Evolutionary conservation across 2,113 vertebrate genomes (phyloP), one percentile per base, ranked within the genome.

Genomic region (Procavia capensis): DNA sequence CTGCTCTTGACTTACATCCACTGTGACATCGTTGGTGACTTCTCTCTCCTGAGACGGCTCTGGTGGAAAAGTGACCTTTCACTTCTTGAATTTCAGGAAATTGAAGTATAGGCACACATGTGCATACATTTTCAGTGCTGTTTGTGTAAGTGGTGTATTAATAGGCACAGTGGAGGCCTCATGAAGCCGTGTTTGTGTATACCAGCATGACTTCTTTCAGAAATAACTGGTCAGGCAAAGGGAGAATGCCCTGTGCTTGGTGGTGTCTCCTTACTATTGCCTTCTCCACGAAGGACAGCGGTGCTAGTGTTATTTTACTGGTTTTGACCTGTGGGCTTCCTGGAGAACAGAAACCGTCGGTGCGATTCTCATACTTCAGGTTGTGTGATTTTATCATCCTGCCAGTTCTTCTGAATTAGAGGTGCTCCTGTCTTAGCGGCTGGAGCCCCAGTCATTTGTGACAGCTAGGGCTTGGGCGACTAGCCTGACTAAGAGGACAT

Each of bases 351-450:
- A 61, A 47, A 9, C 39, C 6, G 2, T 82, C 47, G 0, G 45
- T 19, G 22, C 0, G 45, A 8, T 29, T 85, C 7, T 0, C 78
- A 1, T 0, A 6, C 3, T 61, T 61, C n/a, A 72, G 22, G 6
- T 2, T 31, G 8, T 66, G 61, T 70, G 0, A 0, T 61, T 88
- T 88, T 4, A 89, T 92, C 74, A 82, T 97, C 66, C 97, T 27
- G 13, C 82, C 34, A 2, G 1, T 95, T 96, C 96, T 94, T 95
- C 13, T 36, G 59, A 97, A 81, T 90, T 92, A 88, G 97, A 98
- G 79, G 36, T 95, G 25, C 63, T 1, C 0, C 90, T 92, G 95
- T 84, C 88, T 81, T 87, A 95, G 84, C 93, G 54, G 95, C 88
- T 54, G 0, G 0, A 96, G 83, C 88, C 94, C 97, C 64, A 95